Evolutionary conservation across 2,113 vertebrate genomes (phyloP), one percentile per base, ranked within the genome.

Genomic region (Ciconia maguari): DNA sequence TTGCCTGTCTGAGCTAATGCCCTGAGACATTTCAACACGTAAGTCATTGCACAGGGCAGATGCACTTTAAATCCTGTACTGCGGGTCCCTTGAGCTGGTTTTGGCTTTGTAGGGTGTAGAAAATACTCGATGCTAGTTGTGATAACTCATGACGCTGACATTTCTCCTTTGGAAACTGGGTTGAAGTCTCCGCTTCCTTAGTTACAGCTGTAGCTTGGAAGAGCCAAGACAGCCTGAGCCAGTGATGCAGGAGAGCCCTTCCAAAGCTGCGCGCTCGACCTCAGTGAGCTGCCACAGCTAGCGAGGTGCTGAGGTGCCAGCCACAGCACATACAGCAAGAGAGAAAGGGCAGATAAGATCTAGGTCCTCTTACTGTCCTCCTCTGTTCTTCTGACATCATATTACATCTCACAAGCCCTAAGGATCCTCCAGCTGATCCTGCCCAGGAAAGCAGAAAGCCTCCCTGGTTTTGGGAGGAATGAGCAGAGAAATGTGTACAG

Each of bases 291-390:
- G 34, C 46, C 41, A 2, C 0, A 1, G 7, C 29, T 70, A 32
- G 11, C 18, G 27, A 69, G 36, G 26, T 14, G 7, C 71, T 60
- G 38, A 92, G 34, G 7, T 1, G 1, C 42, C 66, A 71, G 46
- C 36, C 0, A 0, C 9, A 42, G 21, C 16, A 15, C 21, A 25
- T 10, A 6, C 0, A 4, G 27, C 34, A 36, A 66, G 26, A 64
- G 15, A 66, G 29, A 54, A 66, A 61, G 15, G 5, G 4, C 26
- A 41, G n/a, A 5, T 27, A 55, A 87, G 36, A 19, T 41, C 32
- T 44, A 44, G 6, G 9, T 57, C 41, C 15, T 77, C 72, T 46
- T 46, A 58, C 36, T 81, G 11, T 52, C 42, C 9, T 71, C 18
- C n/a, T 54, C 16, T 51, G 6, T 51, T 89, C 24, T 52, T 81